Evolutionary conservation across 2,888 invertebrate species (phyloP).

Genomic region (Dynastes tityus): DNA sequence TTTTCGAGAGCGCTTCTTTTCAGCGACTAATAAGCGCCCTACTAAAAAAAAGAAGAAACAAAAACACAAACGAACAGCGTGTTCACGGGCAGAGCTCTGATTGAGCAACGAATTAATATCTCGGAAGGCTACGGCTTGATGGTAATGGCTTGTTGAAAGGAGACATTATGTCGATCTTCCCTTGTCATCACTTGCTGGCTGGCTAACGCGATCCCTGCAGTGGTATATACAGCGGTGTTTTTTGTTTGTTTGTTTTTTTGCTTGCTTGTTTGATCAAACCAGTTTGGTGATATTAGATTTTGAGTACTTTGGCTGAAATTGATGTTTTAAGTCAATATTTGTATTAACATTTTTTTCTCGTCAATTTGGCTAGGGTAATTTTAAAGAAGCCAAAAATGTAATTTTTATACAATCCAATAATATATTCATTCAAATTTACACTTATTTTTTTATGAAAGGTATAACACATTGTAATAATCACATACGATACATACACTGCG

Average conservation of each 20-base stretch:
- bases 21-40: neutral
- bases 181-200: constrained; percentile 41
- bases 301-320: too few relatives aligned
- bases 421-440: too few relatives aligned
- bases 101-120: constrained; percentile 51
- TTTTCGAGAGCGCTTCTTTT: too few relatives aligned
- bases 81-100: constrained; percentile 35
- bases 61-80: neutral
- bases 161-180: constrained; percentile 50
- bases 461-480: too few relatives aligned
- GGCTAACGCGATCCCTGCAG: neutral
- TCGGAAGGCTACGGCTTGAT: constrained; percentile 35
- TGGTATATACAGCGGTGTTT: neutral
- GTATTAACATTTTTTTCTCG: too few relatives aligned
- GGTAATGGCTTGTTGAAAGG: constrained; percentile 52
- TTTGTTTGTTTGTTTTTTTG: constrained; percentile 1
- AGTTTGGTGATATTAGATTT: neutral
- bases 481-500: too few relatives aligned
- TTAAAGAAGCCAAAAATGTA: too few relatives aligned
- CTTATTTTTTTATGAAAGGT: too few relatives aligned
- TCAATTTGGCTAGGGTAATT: too few relatives aligned
- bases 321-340: too few relatives aligned
- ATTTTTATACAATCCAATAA: too few relatives aligned
- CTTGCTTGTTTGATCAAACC: neutral
- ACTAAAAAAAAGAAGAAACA: constrained; percentile 12